A percentile compares a stretch with the other conserved stretches of the same genome.
These are phyloP conservation scores for Intellagama lesueurii DNA, from an alignment of 2,797 vertebrate genomes.

Conservation along the genomic window DNA sequence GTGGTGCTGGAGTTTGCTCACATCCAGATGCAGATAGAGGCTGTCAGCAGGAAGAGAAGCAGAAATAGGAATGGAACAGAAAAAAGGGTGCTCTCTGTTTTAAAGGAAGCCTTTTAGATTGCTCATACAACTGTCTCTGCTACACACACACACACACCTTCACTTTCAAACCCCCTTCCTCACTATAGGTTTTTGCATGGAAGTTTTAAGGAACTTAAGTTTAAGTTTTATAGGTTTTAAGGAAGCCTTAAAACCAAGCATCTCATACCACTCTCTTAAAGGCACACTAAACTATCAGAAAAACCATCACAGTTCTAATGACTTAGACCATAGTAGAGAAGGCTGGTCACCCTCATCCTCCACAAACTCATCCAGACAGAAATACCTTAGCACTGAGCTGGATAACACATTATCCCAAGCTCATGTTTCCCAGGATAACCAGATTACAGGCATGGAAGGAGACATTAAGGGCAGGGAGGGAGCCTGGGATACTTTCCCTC, in stretches of 20 bases:
- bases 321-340: not conserved
- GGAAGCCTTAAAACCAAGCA: not conserved
- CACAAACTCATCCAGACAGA: not conserved
- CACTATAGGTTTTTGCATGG: not conserved
- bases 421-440: not conserved
- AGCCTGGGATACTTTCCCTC: not conserved
- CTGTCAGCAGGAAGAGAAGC: conserved; percentile 63
- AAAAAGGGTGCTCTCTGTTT: conserved; percentile 46
- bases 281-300: too few relatives aligned
- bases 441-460: not conserved
- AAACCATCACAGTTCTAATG: not conserved
- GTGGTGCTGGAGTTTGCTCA: conserved; percentile 76
- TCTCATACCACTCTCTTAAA: not conserved
- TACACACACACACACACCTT: not conserved
- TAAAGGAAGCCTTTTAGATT: not conserved
- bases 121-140: not conserved
- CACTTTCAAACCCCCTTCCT: not conserved
- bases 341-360: not conserved
- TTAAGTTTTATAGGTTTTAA: too few relatives aligned
- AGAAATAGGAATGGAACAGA: conserved; percentile 44
- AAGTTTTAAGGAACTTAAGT: too few relatives aligned
- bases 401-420: not conserved
- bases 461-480: not conserved
- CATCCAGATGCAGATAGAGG: conserved; percentile 74
- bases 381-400: not conserved